Conservation (phyloP, 2,888 invertebrate genomes). For the Leucophenga maculata region DNA sequence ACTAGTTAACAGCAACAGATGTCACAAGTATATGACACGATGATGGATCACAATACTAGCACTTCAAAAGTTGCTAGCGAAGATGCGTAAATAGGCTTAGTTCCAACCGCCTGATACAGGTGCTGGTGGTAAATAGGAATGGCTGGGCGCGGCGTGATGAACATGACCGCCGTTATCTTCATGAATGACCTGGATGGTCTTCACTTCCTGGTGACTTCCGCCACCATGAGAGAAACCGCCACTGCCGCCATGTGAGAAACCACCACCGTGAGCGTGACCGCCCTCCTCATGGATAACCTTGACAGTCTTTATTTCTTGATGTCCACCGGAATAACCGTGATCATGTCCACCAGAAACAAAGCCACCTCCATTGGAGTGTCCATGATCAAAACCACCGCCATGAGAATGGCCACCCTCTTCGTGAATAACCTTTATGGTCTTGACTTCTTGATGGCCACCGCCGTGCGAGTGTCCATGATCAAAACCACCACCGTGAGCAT, state of each 20-base stretch:
- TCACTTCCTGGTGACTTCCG: conserved; percentile 29
- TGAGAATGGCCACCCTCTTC: conserved; percentile 35
- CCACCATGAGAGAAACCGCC: conserved; percentile 11
- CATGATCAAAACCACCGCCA: conserved; percentile 32
- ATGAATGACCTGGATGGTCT: conserved; percentile 41
- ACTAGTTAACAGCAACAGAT: no score
- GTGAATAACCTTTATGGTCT: conserved; percentile 40
- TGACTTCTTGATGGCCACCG: conserved; percentile 32
- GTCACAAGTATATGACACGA: no score
- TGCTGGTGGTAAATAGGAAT: conserved; percentile 8
- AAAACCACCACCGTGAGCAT: conserved; percentile 36
- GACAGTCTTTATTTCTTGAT: conserved; percentile 36
- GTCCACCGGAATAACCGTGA: conserved; percentile 26
- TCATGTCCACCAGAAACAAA: conserved; percentile 27
- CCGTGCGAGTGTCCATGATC: conserved; percentile 16
- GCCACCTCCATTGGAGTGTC: conserved; percentile 14
- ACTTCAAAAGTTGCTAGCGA: no score
- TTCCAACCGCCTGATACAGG: conserved; percentile 6
- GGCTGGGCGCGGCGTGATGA: conserved; percentile 8
- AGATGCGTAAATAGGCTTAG: not conserved
- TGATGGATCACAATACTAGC: no score
- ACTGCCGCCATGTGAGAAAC: conserved; percentile 20
- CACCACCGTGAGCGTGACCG: conserved; percentile 39
- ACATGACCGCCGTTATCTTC: conserved; percentile 36
- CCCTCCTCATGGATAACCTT: conserved; percentile 42